Evolutionary conservation across 2,797 vertebrate genomes (phyloP).

Genomic region (Siniperca undulata): DNA sequence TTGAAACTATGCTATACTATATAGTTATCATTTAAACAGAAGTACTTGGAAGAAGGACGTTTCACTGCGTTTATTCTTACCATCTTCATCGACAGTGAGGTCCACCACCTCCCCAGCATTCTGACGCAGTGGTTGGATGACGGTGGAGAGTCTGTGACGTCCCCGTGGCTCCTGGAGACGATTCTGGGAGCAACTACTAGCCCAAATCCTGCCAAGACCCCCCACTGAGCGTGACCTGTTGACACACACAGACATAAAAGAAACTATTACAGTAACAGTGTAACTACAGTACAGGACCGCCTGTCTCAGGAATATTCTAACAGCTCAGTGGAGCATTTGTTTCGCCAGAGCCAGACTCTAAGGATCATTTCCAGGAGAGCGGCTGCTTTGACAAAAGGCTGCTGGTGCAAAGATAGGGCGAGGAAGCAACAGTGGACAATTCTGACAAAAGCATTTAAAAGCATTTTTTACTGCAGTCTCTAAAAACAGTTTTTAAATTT

Average conservation of each 20-base stretch:
- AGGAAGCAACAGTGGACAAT: neutral
- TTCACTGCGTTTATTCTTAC: constrained; percentile 77
- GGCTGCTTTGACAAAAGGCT: constrained; percentile 18
- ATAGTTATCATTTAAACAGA: neutral
- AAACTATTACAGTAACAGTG: constrained; percentile 17
- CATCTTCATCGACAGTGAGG: constrained; percentile 98
- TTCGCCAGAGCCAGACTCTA: constrained; percentile 19
- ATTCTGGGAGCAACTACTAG: constrained; percentile 90
- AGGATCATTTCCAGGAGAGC: constrained; percentile 24
- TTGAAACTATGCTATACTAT: neutral
- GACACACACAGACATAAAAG: constrained; percentile 52
- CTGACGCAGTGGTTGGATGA: constrained; percentile 97
- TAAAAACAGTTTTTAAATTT: neutral
- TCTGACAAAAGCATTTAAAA: neutral
- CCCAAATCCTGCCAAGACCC: constrained; percentile 92
- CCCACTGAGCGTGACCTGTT: constrained; percentile 92
- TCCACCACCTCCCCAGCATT: constrained; percentile 97
- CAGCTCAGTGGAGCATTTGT: constrained; percentile 35
- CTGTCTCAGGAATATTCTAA: constrained; percentile 13
- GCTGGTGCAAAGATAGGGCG: neutral
- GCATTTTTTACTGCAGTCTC: neutral
- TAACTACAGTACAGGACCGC: constrained; percentile 8
- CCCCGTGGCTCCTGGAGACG: constrained; percentile 91
- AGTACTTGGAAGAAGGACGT: neutral
- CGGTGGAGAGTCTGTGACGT: constrained; percentile 94